These are phyloP conservation scores for Crossocerus cetratus DNA, from an alignment of 2,888 invertebrate species.

Conservation along the genomic window DNA sequence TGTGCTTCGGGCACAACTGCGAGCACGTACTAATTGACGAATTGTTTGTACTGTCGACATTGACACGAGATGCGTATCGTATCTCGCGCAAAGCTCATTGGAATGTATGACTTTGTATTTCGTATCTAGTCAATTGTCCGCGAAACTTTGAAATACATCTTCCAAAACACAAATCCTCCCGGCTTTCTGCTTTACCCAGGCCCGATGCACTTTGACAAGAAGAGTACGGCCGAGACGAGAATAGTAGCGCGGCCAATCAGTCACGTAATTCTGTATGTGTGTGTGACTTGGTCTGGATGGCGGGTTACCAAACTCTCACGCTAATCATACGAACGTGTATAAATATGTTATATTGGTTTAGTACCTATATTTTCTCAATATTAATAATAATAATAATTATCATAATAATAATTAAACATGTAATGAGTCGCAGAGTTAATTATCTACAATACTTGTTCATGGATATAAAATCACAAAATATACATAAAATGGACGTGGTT, in stretches of 20 bases:
- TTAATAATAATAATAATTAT: constrained; percentile 53
- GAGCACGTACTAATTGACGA: constrained; percentile 22
- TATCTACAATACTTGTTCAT: constrained; percentile 76
- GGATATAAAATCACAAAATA: constrained; percentile 77
- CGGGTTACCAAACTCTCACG: constrained; percentile 19
- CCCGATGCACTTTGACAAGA: background rate
- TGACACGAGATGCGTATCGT: constrained; percentile 16
- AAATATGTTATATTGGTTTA: constrained; percentile 68
- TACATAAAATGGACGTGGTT: constrained; percentile 72
- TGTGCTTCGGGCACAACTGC: background rate
- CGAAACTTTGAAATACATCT: constrained; percentile 69
- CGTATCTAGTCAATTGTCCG: constrained; percentile 71
- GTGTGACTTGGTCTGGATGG: background rate
- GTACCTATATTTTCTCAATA: constrained; percentile 66
- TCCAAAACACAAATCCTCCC: constrained; percentile 39
- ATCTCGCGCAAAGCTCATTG: constrained; percentile 37
- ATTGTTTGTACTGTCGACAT: constrained; percentile 13
- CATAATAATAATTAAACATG: constrained; percentile 67
- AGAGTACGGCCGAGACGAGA: background rate
- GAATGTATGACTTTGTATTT: constrained; percentile 54
- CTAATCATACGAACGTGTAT: constrained; percentile 33
- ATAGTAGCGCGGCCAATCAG: background rate
- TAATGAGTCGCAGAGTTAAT: constrained; percentile 74
- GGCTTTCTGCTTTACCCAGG: too few relatives aligned
- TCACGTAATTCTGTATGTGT: constrained; percentile 3